phyloP scores from a whole-genome alignment of 2,888 invertebrate genomes.

The Exocentrus adspersus region DNA sequence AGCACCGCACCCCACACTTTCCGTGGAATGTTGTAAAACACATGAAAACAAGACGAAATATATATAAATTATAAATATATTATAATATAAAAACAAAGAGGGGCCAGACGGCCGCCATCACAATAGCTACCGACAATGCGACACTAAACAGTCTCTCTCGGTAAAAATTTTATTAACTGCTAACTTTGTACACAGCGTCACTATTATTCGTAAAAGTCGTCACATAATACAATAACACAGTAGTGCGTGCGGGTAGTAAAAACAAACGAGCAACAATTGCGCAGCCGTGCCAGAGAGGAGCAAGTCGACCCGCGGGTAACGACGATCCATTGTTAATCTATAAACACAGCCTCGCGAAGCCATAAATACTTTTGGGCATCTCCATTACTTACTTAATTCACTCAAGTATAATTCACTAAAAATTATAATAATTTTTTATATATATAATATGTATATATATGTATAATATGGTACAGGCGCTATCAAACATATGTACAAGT shows the following conservation, averaged over 20 bases:
- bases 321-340: slow-evolving; percentile 63
- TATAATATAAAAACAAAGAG: slow-evolving; percentile 60
- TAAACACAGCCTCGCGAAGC: slow-evolving; percentile 71
- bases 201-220: slow-evolving; percentile 50
- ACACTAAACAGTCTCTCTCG: slow-evolving; percentile 59
- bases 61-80: slow-evolving; percentile 64
- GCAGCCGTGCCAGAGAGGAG: slow-evolving; percentile 57
- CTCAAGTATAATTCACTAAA: slow-evolving; percentile 52
- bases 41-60: slow-evolving; percentile 61
- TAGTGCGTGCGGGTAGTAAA: slow-evolving; percentile 31
- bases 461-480: slow-evolving; percentile 52
- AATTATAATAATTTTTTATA: slow-evolving; percentile 44
- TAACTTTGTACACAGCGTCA: slow-evolving; percentile 59
- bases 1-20: slow-evolving; percentile 59
- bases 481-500: slow-evolving; percentile 63
- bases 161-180: slow-evolving; percentile 54
- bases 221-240: slow-evolving; percentile 31
- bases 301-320: slow-evolving; percentile 53
- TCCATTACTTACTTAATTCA: slow-evolving; percentile 41
- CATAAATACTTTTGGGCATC: slow-evolving; percentile 67
- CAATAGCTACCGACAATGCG: slow-evolving; percentile 63
- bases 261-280: slow-evolving; percentile 58
- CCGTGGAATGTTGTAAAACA: slow-evolving; percentile 56
- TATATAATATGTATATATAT: slow-evolving; percentile 29
- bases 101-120: slow-evolving; percentile 58